These are phyloP conservation scores for Eupithecia subumbrata DNA, from an alignment of 2,888 invertebrate species.

Conservation along the genomic window DNA sequence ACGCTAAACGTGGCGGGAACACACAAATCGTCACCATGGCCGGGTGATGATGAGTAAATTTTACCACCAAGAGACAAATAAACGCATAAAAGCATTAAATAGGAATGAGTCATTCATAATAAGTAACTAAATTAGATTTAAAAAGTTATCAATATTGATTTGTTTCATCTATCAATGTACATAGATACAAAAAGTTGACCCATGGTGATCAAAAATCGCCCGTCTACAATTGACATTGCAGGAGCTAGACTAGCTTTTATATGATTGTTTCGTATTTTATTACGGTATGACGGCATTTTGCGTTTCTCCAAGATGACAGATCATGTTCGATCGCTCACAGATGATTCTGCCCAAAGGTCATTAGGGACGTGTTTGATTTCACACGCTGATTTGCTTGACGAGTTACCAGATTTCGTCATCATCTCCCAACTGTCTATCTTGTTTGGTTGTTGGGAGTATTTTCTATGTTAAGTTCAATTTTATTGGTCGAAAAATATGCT, in stretches of 20 bases:
- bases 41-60: too few relatives aligned
- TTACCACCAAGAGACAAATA: background rate
- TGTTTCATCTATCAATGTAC: background rate
- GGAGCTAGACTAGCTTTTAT: conserved; percentile 3
- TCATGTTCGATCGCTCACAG: conserved; percentile 35
- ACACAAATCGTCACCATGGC: conserved; percentile 30
- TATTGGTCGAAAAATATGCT: background rate
- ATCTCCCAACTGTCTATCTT: background rate
- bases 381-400: background rate
- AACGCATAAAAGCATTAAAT: too few relatives aligned
- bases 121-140: too few relatives aligned
- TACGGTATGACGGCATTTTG: conserved; percentile 33
- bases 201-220: background rate
- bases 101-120: too few relatives aligned
- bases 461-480: background rate
- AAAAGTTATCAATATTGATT: too few relatives aligned
- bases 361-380: conserved; percentile 17
- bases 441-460: background rate
- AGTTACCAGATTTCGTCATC: background rate
- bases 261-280: conserved; percentile 33
- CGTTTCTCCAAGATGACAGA: conserved; percentile 35
- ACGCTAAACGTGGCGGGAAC: conserved; percentile 22
- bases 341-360: conserved; percentile 24
- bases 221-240: background rate
- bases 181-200: background rate